These are phyloP conservation scores for Hartigia nigra DNA, from an alignment of 2,888 invertebrate species.

Conservation along the genomic window DNA sequence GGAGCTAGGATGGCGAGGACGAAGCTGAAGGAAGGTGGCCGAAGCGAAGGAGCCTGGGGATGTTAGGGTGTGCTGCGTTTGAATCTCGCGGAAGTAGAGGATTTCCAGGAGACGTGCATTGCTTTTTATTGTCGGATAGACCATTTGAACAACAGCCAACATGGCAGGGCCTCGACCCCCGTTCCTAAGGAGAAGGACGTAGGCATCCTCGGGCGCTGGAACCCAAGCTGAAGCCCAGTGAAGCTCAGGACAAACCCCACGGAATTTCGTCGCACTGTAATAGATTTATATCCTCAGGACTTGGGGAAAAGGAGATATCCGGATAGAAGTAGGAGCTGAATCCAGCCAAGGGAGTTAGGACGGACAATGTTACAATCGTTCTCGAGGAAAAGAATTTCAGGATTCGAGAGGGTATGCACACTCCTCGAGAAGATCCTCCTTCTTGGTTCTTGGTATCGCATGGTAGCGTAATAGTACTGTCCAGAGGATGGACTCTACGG, in stretches of 20 bases:
- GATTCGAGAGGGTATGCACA: slow-evolving; percentile 5
- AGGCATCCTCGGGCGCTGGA: slow-evolving; percentile 8
- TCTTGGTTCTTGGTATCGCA: neutral
- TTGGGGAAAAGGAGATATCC: slow-evolving; percentile 28
- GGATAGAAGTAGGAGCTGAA: slow-evolving; percentile 8
- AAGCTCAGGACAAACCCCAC: slow-evolving; percentile 5
- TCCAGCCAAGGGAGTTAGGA: slow-evolving; percentile 18
- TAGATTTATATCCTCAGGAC: slow-evolving; percentile 52
- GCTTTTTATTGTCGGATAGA: slow-evolving; percentile 61
- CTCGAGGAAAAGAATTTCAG: slow-evolving; percentile 11
- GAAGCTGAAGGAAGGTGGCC: slow-evolving; percentile 29
- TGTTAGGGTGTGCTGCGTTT: slow-evolving; percentile 45
- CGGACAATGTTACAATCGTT: slow-evolving; percentile 14
- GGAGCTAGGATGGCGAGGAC: slow-evolving; percentile 17
- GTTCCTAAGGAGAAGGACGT: neutral
- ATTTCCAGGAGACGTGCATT: slow-evolving; percentile 57
- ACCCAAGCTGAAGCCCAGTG: neutral
- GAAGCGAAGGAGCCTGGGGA: slow-evolving; percentile 24
- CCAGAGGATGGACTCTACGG: neutral
- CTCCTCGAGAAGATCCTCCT: neutral
- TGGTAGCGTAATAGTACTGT: neutral
- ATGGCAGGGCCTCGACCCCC: slow-evolving; percentile 39
- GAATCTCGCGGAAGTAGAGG: slow-evolving; percentile 55
- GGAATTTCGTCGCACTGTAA: slow-evolving; percentile 49
- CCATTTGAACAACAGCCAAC: slow-evolving; percentile 64